Evolutionary conservation across 2,888 invertebrate genomes (phyloP).

Genomic region (Chrysolina americana): DNA sequence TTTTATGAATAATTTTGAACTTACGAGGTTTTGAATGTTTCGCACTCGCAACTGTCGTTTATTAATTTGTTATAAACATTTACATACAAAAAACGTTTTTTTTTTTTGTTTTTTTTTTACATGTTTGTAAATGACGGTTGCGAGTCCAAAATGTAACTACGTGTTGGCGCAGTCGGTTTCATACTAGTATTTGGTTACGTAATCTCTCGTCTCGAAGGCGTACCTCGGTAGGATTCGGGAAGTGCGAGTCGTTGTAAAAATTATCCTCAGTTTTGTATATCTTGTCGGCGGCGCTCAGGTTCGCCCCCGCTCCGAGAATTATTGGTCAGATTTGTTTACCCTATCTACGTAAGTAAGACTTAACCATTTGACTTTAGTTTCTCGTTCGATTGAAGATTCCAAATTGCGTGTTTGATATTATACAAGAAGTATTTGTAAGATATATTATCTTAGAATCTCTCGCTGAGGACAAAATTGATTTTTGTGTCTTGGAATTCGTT

Average conservation of each 20-base stretch:
- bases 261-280: neutral
- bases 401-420: slow-evolving; percentile 49
- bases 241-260: neutral
- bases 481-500: slow-evolving; percentile 23
- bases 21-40: too few species aligned
- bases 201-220: too few species aligned
- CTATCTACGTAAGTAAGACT: slow-evolving; percentile 36
- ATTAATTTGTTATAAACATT: too few species aligned
- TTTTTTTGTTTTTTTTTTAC: too few species aligned
- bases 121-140: too few species aligned
- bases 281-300: neutral
- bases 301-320: neutral
- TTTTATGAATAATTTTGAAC: too few species aligned
- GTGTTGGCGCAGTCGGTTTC: too few species aligned
- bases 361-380: slow-evolving; percentile 32
- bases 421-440: slow-evolving; percentile 48
- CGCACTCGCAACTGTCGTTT: too few species aligned
- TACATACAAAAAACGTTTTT: too few species aligned
- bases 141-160: too few species aligned
- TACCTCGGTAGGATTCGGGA: too few species aligned
- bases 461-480: slow-evolving; percentile 30
- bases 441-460: slow-evolving; percentile 45
- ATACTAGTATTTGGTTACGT: too few species aligned
- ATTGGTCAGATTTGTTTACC: slow-evolving; percentile 27
- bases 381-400: slow-evolving; percentile 40